Percentiles rank a stretch among this genome's conserved stretches.
phyloP scores from a whole-genome alignment of 2,797 vertebrate genomes.

The Champsocephalus gunnari region DNA sequence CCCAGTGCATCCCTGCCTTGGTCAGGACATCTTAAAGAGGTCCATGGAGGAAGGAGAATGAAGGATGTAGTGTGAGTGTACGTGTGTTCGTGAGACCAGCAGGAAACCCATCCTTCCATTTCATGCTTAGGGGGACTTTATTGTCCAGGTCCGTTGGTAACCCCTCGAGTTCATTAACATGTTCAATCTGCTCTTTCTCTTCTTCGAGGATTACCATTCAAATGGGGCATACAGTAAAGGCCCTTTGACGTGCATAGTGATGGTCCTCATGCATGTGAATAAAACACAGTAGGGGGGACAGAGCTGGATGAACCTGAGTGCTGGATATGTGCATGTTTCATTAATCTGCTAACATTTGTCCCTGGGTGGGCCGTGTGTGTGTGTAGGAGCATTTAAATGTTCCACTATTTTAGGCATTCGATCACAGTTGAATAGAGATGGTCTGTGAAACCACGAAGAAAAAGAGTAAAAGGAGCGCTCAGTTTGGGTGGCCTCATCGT shows the following conservation, averaged over 20 bases:
- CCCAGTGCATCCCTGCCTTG: slow-evolving; percentile 12
- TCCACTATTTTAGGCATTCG: slow-evolving; percentile 59
- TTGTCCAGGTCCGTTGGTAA: slow-evolving; percentile 50
- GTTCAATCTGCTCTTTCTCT: slow-evolving; percentile 46
- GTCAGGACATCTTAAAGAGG: slow-evolving; percentile 65
- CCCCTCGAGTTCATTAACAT: slow-evolving; percentile 68
- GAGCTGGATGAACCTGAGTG: slow-evolving; percentile 23
- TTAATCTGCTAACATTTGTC: slow-evolving; percentile 65
- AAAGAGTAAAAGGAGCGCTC: slow-evolving; percentile 43
- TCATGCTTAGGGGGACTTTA: slow-evolving; percentile 69
- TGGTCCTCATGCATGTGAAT: slow-evolving; percentile 60
- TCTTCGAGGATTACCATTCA: slow-evolving; percentile 52
- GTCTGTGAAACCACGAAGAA: slow-evolving; percentile 57
- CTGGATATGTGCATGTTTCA: slow-evolving; percentile 74
- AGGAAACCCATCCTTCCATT: slow-evolving; percentile 65
- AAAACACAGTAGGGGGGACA: slow-evolving; percentile 49
- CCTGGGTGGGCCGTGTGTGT: slow-evolving; percentile 69
- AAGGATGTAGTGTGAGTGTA: slow-evolving; percentile 4
- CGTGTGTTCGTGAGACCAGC: slow-evolving; percentile 18
- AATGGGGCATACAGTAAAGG: slow-evolving; percentile 51
- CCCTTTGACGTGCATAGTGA: slow-evolving; percentile 52
- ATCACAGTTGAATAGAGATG: slow-evolving; percentile 60
- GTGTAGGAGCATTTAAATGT: slow-evolving; percentile 47
- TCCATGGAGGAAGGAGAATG: slow-evolving; percentile 35
- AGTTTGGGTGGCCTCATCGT: slow-evolving; percentile 62